Base-by-base conservation (phyloP, 2,113 vertebrate species). In the Lichenostomus cassidix region DNA sequence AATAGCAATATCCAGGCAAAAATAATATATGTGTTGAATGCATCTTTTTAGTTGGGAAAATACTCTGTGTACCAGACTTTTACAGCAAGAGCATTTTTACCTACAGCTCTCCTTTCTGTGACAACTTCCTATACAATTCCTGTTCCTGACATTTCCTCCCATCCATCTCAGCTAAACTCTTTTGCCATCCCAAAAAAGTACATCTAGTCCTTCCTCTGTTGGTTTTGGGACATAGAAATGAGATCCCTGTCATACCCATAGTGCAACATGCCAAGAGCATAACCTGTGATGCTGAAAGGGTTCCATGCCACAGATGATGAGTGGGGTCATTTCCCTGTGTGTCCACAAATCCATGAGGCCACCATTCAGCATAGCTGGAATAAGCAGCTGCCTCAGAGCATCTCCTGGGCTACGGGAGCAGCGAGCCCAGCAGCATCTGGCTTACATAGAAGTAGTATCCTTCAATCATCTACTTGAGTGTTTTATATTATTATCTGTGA, bases 301-400 rank as follows among this genome's bases (percentile, higher is more conserved):
- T 35, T 27, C 73, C 11, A 7, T 11, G 33, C 12, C 49, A 33
- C 20, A 56, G 69, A 15, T 50, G 35, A 28, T 52, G 37, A n/a
- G 27, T 0, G 2, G 39, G 27, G 18, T 46, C 7, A 12, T 67
- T 68, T 84, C 39, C 24, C 14, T n/a, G 7, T 14, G 33, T 49
- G 28, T 49, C 84, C 70, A 60, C 15, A 75, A 82, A 52, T 11
- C 13, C 18, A 15, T 2, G 15, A 78, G 60, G 24, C 39, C 60
- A 28, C 39, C 60, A 28, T 50, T 82, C 0, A 3, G 56, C 0
- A 0, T 1, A 33, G 27, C 16, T 0, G 1, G 46, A 80, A 74
- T 19, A 50, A 35, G 64, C 52, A 71, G 25, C 60, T 89, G 41
- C 35, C 22, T 87, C 5, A 5, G 37, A 75, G 20, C 22, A 39